Evolutionary conservation across 2,888 invertebrate species (phyloP), one percentile per base, ranked within the genome.

Genomic region (Dynastes maya): DNA sequence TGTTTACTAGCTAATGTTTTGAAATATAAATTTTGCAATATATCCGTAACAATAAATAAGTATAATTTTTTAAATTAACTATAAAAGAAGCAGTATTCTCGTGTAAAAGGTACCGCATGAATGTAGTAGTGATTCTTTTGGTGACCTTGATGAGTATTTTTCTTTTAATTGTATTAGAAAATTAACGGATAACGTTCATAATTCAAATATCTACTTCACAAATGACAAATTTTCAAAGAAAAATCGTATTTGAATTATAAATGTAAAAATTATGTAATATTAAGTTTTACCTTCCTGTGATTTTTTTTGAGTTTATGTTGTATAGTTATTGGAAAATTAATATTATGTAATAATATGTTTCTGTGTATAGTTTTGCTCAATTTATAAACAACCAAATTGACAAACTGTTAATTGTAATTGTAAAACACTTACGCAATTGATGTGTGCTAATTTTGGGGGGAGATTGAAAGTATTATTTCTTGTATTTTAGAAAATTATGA

Each of bases 81-180:
- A 58, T 78, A 78, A 58, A 58, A 64, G 80, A 76, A 77, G 79
- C 79, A 82, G 82, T 82, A 71, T 79, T 75, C 63, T 61, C 70
- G 76, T 76, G 37, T 78, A 78, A 72, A 72, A 72, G 70, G 11
- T 61, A 9, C 11, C 58, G 80, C 76, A 78, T 80, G 80, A 76
- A 78, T 79, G 80, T 70, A 74, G 55, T 16, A 11, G 29, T 27
- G 27, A 74, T 16, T 61, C 22, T 74, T 45, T 63, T 45, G 32
- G 70, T 32, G 37, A 61, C 40, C 13, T 68, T 5, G 55, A 16
- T 22, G 80, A 80, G 70, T 61, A 70, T 77, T 61, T 61, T 49
- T 61, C 37, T 16, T 58, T 32, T 55, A 37, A 58, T 71, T 74
- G 61, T 27, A 72, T 74, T 74, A 74, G 6, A 29, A 45, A 45